phyloP scores from a whole-genome alignment of 2,113 vertebrate genomes.

The Muntiacus muntjak region DNA sequence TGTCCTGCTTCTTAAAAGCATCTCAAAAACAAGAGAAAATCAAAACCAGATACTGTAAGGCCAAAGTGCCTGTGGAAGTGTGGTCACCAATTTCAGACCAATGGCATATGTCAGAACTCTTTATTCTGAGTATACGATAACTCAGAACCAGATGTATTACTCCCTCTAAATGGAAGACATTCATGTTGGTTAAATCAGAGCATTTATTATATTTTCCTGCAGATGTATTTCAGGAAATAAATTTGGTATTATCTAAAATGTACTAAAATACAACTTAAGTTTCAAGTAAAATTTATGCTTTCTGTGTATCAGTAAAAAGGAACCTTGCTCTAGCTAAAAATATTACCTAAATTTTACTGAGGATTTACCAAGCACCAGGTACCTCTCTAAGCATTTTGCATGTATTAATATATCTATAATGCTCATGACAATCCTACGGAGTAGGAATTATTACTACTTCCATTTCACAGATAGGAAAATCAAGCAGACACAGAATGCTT shows the following conservation, averaged over 20 bases:
- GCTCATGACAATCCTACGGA: neutral
- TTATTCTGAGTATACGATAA: neutral
- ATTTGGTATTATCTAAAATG: neutral
- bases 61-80: neutral
- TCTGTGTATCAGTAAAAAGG: neutral
- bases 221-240: neutral
- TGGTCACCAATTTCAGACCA: neutral
- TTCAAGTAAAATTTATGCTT: neutral
- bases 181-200: neutral
- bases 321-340: neutral
- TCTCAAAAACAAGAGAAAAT: neutral
- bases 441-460: too few relatives aligned
- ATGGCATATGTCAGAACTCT: neutral
- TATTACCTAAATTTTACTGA: neutral
- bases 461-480: neutral
- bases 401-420: neutral
- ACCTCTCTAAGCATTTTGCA: neutral
- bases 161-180: neutral
- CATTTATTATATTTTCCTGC: neutral
- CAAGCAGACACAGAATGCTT: neutral
- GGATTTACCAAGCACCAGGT: too few relatives aligned
- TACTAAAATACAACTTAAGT: neutral
- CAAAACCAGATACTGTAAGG: neutral
- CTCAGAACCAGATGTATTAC: neutral
- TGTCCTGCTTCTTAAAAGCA: neutral